Evolutionary conservation across 2,797 vertebrate genomes (phyloP), one percentile per base, ranked within the genome.

Genomic region (Iguana delicatissima): DNA sequence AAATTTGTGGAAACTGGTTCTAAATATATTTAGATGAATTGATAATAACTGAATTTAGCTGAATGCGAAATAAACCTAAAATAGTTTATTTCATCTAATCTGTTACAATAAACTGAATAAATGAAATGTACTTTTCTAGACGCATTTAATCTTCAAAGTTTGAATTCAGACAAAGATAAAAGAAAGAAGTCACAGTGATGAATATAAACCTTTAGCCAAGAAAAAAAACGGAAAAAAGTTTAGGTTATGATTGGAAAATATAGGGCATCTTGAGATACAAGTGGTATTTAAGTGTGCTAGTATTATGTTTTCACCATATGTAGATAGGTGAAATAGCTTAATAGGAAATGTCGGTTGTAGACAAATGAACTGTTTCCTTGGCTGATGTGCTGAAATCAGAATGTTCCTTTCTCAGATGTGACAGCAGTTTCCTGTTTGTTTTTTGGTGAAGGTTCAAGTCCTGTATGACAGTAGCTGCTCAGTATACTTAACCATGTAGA

Each of bases 291-390:
- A 38, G 52, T 12, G 42, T 82, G 52, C 10, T 88, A 35, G 46
- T 55, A 62, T 50, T 59, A 16, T 5, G 6, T 67, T 87, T 64
- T 82, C n/a, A 35, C n/a, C 52, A 69, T 2, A 80, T 81, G 22
- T 80, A 59, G 38, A 38, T 38, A 52, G 10, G 10, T 32, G 29
- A 89, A 84, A 24, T 77, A 6, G 42, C 32, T 64, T 50, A 89
- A 32, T 77, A 84, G 29, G 32, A 85, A 85, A 82, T 32, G 26
- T 46, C 52, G 57, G 22, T 24, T 86, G n/a, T 81, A 86, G 72
- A 86, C 67, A 90, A 85, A 73, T 50, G 77, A 81, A 50, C 67
- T 84, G 1, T 55, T n/a, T 85, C 74, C 62, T 83, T 76, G 57
- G 46, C n/a, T 83, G 72, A 50, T 87, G 57, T 10, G 57, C 14